Evolutionary conservation across 1,140 invertebrate genomes (phyloP).

Genomic region (Trinorchestia longiramus): DNA sequence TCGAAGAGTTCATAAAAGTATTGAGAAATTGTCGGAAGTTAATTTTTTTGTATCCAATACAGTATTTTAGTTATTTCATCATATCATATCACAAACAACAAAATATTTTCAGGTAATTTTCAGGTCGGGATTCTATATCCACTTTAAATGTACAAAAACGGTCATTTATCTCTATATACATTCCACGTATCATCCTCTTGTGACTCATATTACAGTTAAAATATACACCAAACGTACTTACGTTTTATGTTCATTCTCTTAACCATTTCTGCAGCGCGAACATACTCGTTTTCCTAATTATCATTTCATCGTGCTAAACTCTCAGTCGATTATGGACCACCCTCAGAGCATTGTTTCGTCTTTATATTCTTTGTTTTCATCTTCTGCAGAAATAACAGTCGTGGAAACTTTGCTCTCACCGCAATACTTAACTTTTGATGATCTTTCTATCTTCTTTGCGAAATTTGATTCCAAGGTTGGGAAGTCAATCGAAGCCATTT

Average conservation of each 20-base stretch:
- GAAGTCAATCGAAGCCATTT: background rate
- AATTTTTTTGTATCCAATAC: background rate
- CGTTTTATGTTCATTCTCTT: background rate
- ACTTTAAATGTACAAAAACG: background rate
- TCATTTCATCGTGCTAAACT: background rate
- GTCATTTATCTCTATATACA: background rate
- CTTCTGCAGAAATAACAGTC: background rate
- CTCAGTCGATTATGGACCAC: background rate
- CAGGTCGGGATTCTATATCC: background rate
- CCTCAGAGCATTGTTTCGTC: constrained; percentile 35
- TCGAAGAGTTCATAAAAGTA: background rate
- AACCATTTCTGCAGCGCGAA: background rate
- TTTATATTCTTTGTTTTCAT: constrained; percentile 1
- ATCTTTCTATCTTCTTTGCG: background rate
- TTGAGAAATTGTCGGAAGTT: background rate
- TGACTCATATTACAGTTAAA: background rate
- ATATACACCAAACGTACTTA: background rate
- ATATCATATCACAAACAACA: too few relatives aligned
- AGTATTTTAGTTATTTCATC: background rate
- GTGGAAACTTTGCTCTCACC: background rate
- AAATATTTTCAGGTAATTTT: background rate
- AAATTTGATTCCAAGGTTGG: background rate
- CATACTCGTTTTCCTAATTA: background rate
- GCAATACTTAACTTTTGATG: constrained; percentile 20
- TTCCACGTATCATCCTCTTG: background rate